Percentiles rank a stretch among this genome's conserved stretches.
Conservation (phyloP, 2,113 vertebrate species). For the Petaurus breviceps region DNA sequence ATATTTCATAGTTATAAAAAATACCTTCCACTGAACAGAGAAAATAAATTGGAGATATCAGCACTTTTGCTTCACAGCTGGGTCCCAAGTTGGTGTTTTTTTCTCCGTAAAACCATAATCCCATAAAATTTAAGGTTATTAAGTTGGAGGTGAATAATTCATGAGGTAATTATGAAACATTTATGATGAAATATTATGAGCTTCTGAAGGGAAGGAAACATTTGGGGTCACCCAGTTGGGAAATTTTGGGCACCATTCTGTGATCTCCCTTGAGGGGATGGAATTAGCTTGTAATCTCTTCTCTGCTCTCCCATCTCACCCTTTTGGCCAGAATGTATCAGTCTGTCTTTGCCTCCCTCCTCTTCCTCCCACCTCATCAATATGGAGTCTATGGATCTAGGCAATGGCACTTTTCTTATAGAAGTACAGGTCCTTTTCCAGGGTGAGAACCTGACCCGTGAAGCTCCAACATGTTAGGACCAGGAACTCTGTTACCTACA, state of each 20-base stretch:
- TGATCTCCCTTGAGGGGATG: background rate
- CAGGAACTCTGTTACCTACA: background rate
- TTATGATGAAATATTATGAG: slow-evolving; percentile 68
- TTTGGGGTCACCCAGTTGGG: slow-evolving; percentile 53
- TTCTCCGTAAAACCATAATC: slow-evolving; percentile 68
- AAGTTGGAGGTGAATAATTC: slow-evolving; percentile 79
- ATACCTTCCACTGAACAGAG: slow-evolving; percentile 10
- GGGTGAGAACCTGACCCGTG: background rate
- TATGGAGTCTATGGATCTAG: background rate
- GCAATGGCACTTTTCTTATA: background rate
- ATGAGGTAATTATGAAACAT: slow-evolving; percentile 77
- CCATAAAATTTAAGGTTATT: slow-evolving; percentile 78
- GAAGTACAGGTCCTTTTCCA: background rate
- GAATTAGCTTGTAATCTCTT: background rate
- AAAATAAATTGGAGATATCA: slow-evolving; percentile 68
- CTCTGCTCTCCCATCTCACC: background rate
- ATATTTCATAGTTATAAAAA: slow-evolving; percentile 55
- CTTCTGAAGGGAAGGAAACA: slow-evolving; percentile 66
- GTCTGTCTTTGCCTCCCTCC: background rate
- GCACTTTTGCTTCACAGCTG: slow-evolving; percentile 71
- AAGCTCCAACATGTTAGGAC: background rate
- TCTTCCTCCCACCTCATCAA: background rate
- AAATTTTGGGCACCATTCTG: slow-evolving; percentile 32
- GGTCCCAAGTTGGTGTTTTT: slow-evolving; percentile 65
- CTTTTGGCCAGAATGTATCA: background rate